Percentiles rank a stretch among this genome's conserved stretches.
These are phyloP conservation scores for Hylia prasina DNA, from an alignment of 2,113 vertebrate species.

Conservation along the genomic window DNA sequence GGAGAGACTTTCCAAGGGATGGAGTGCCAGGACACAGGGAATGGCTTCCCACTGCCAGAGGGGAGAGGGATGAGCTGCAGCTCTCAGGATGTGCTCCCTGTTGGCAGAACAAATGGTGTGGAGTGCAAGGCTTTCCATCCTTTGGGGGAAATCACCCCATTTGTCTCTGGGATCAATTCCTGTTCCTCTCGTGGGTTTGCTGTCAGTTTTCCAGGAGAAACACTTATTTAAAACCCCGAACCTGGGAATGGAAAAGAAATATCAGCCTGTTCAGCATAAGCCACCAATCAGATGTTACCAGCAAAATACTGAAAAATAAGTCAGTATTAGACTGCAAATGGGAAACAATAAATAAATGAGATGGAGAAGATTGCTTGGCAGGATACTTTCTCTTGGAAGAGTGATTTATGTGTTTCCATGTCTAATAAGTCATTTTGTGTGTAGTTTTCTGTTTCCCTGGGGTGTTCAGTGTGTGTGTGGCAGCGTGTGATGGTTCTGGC, in stretches of 20 bases:
- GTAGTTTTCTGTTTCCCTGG: background rate
- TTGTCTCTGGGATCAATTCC: background rate
- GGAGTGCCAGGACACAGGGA: background rate
- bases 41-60: background rate
- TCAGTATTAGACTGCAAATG: background rate
- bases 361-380: background rate
- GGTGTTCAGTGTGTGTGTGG: background rate
- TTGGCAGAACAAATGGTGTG: background rate
- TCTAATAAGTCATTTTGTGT: background rate
- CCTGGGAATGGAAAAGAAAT: constrained; percentile 1
- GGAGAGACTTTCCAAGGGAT: background rate
- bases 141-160: background rate
- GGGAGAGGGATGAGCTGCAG: background rate
- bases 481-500: background rate
- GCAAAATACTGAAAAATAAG: background rate
- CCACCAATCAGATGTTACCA: background rate
- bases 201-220: constrained; percentile 20
- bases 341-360: background rate
- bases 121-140: background rate
- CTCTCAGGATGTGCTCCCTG: background rate
- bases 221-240: background rate
- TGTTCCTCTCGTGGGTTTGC: background rate
- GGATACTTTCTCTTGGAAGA: background rate
- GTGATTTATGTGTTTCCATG: background rate
- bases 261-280: background rate